Evolutionary conservation across 2,888 invertebrate species (phyloP).

Genomic region (Cerastis rubricosa): DNA sequence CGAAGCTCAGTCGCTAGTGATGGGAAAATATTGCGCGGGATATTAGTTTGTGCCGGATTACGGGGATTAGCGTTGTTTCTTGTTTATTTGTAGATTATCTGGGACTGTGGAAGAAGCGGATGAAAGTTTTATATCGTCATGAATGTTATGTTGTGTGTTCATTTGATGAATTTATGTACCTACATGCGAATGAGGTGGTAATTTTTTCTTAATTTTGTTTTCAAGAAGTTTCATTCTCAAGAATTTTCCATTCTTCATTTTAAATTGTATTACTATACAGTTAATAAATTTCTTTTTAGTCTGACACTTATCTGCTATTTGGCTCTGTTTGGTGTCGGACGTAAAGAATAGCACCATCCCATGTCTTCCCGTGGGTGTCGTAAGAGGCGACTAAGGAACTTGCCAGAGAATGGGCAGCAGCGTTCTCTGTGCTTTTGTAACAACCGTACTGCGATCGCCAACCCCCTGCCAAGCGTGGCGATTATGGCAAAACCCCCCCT

Average conservation of each 20-base stretch:
- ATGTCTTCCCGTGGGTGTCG: no score
- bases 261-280: neutral
- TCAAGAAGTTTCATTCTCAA: neutral
- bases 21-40: conserved; percentile 45
- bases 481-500: no score
- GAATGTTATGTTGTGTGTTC: neutral
- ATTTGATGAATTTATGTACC: neutral
- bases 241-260: neutral
- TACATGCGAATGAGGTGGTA: neutral
- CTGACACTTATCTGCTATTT: no score
- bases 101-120: neutral
- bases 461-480: no score
- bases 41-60: conserved; percentile 47
- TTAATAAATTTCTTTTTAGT: neutral
- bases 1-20: conserved; percentile 33
- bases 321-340: no score
- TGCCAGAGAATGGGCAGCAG: no score
- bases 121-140: conserved; percentile 8
- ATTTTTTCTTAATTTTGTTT: neutral
- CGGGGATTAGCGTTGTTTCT: conserved; percentile 33
- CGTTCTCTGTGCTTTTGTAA: no score
- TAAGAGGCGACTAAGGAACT: no score
- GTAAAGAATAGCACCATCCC: no score
- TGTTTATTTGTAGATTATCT: conserved; percentile 40
- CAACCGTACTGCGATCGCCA: no score